Base-by-base conservation (phyloP, 2,113 vertebrate species). In the Chrysemys picta region DNA sequence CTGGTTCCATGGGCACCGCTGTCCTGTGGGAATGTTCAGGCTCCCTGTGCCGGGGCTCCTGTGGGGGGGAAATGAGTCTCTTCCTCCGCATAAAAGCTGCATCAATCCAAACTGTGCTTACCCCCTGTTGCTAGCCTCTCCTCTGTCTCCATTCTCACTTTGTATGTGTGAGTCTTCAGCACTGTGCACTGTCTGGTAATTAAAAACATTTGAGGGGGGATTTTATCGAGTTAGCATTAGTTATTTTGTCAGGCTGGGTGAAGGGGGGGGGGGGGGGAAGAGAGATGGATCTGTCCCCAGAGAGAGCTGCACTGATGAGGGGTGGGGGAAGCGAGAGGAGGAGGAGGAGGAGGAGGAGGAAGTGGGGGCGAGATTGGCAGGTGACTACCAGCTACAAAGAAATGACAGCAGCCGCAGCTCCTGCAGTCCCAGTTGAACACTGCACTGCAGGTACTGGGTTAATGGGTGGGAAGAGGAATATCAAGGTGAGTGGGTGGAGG, bases 191-290 rank as follows among this genome's bases (percentile, higher is more conserved):
- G 95, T 93, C 95, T 94, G 96, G 97, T 97, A 98, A 98, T 98
- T 98, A 98, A 98, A 98, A 97, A 93, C 84, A 90, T 96, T 97
- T 95, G 91, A 97, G 97, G 98, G 98, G 65, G 95, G 93, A 96
- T 97, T 96, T 98, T 96, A 98, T 93, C 96, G 96, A 98, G 97
- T 98, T 98, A 98, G 97, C 97, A 96, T 98, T 97, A 97, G 96
- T 98, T 98, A 98, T 98, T 98, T 96, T 98, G 97, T 97, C 97
- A 97, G 97, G 95, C 97, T 95, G 94, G 84, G 95, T 93, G 42
- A 42, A 42, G 96, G 95, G 79, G 93, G 82, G 95, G 94, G 96
- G 93, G 59, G 16, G 45, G 94, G 96, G 91, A 93, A 14, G 27
- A 84, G 90, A 95, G 97, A 97, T 96, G 96, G 93, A 98, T 98